These are phyloP conservation scores for Parazoanthus darwini DNA, from an alignment of 92 coral and sea anemone genomes.

Conservation along the genomic window DNA sequence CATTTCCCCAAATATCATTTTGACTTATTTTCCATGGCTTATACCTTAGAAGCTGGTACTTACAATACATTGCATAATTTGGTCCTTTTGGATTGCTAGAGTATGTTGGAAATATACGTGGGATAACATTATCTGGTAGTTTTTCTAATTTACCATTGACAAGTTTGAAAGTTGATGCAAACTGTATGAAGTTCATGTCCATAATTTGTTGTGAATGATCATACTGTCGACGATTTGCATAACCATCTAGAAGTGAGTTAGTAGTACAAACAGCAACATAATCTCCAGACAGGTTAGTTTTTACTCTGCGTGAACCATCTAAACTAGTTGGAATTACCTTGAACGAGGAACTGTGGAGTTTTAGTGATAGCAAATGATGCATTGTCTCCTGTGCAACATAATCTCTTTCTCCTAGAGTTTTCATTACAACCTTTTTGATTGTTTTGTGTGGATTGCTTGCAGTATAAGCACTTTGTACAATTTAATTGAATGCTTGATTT, in stretches of 20 bases:
- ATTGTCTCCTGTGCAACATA: conserved; percentile 66
- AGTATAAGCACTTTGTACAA: conserved; percentile 38
- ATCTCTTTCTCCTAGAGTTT: conserved; percentile 64
- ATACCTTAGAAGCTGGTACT: conserved; percentile 67
- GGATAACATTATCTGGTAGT: conserved; percentile 57
- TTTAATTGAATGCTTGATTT: conserved; percentile 51
- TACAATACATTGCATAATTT: conserved; percentile 56
- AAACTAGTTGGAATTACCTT: conserved; percentile 56
- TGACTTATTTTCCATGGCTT: conserved; percentile 41
- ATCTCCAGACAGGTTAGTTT: conserved; percentile 15
- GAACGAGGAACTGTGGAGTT: conserved; percentile 59
- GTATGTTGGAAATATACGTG: conserved; percentile 57
- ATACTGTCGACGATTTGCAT: conserved; percentile 59
- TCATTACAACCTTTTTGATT: conserved; percentile 59
- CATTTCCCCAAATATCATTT: conserved; percentile 26
- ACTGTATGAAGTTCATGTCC: conserved; percentile 53
- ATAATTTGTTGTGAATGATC: conserved; percentile 42
- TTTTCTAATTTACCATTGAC: conserved; percentile 57
- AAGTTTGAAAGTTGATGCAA: conserved; percentile 64
- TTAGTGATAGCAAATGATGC: conserved; percentile 59
- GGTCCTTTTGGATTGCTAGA: conserved; percentile 65
- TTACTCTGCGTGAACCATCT: conserved; percentile 53
- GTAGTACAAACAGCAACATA: conserved; percentile 45
- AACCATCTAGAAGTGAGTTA: conserved; percentile 61
- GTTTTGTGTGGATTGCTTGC: conserved; percentile 51